These are phyloP conservation scores for Meloidogyne hapla DNA, from an alignment of 1,140 invertebrate species.

Conservation along the genomic window DNA sequence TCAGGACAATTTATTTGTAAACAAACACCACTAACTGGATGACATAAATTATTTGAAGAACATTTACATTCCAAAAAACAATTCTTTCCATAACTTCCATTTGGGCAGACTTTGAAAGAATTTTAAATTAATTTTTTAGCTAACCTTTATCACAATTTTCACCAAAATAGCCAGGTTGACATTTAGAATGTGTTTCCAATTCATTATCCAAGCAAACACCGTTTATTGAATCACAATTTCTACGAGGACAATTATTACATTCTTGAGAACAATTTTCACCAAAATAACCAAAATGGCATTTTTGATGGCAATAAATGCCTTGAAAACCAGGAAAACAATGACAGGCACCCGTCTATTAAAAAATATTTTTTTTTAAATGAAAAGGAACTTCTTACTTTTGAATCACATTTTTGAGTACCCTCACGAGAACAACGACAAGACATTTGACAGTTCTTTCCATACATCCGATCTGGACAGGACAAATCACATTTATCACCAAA, in stretches of 20 bases:
- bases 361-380: neutral
- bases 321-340: conserved; percentile 74
- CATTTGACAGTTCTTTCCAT: conserved; percentile 53
- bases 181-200: conserved; percentile 41
- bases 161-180: conserved; percentile 53
- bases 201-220: conserved; percentile 55
- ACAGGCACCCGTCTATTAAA: conserved; percentile 74
- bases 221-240: conserved; percentile 50
- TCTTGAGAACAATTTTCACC: conserved; percentile 78
- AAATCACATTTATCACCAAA: conserved; percentile 76
- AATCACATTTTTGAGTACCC: conserved; percentile 65
- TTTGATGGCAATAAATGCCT: conserved; percentile 49
- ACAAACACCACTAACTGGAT: conserved; percentile 24
- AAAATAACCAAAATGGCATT: conserved; percentile 58
- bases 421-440: conserved; percentile 52
- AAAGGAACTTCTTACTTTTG: conserved; percentile 68
- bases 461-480: conserved; percentile 53
- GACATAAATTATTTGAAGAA: conserved; percentile 1
- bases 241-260: conserved; percentile 78
- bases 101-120: conserved; percentile 37
- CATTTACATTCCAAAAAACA: conserved; percentile 23
- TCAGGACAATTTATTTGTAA: conserved; percentile 64
- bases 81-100: conserved; percentile 20
- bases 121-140: neutral
- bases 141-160: conserved; percentile 54